Evolutionary conservation across 2,888 invertebrate species (phyloP).

Genomic region (Pandemis corylana): DNA sequence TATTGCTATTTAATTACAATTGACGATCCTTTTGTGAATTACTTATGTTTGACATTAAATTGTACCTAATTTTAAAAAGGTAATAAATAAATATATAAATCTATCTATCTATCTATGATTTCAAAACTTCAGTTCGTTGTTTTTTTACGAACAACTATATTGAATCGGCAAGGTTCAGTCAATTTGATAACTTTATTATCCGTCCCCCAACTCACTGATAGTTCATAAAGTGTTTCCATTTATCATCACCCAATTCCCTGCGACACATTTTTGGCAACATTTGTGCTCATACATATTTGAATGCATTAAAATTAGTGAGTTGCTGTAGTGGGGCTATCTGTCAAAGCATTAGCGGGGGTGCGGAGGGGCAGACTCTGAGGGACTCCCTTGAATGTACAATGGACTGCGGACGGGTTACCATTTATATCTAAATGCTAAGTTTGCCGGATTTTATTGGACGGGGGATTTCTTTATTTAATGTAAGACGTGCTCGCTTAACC

Average conservation of each 20-base stretch:
- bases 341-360: slow-evolving; percentile 33
- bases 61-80: too few species aligned
- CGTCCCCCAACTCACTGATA: slow-evolving; percentile 1
- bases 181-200: slow-evolving; percentile 3
- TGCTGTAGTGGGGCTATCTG: slow-evolving; percentile 38
- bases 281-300: slow-evolving; percentile 21
- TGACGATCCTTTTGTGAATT: too few species aligned
- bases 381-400: slow-evolving; percentile 15
- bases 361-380: slow-evolving; percentile 24
- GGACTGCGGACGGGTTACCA: slow-evolving; percentile 27
- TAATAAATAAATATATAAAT: too few species aligned
- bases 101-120: too few species aligned
- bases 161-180: background rate
- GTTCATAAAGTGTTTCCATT: slow-evolving; percentile 22
- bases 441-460: slow-evolving; percentile 28
- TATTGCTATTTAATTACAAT: too few species aligned
- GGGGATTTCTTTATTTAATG: slow-evolving; percentile 36
- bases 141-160: background rate
- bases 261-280: slow-evolving; percentile 30
- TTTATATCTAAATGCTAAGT: slow-evolving; percentile 38
- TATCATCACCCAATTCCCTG: slow-evolving; percentile 21
- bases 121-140: too few species aligned
- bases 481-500: slow-evolving; percentile 23
- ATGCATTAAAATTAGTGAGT: slow-evolving; percentile 40
- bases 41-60: too few species aligned